Evolutionary conservation across 2,113 vertebrate genomes (phyloP), one percentile per base, ranked within the genome.

Genomic region (Pseudolaguvia tuberculata): DNA sequence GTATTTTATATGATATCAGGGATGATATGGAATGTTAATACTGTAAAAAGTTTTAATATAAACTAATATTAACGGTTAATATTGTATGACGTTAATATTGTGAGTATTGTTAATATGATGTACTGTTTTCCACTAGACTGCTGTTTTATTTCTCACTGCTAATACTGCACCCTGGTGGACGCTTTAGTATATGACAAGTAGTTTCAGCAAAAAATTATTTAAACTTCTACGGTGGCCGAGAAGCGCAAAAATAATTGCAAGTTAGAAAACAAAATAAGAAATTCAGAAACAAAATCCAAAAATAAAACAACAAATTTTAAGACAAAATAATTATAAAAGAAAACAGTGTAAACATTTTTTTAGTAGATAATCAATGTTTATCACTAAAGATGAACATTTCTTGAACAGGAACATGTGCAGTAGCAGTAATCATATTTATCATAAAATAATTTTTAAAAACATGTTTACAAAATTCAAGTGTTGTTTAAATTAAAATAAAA

Each of bases 101-200:
- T 31, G 25, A 17, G 31, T 2, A 0, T 3, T 70, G 11, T 70
- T 52, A 39, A 39, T 5, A 25, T 55, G 25, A 35, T 18, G 15
- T 42, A 12, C 7, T 17, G 14, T n/a, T 14, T 14, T 39, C 59
- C 4, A 63, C 35, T 62, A 47, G 15, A 25, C 21, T 70, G 51
- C 29, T 53, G n/a, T 47, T 25, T 42, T 15, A 31, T 53, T 23
- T 13, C 63, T 11, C 20, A 17, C 10, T 10, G 75, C 45, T 29
- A 62, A 62, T 70, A 77, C 9, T 35, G 1, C 75, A 67, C 57
- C 8, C 75, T 77, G 29, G 47, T 77, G 67, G 75, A 70, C 56
- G 61, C 7, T 62, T 21, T 5, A 18, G 17, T 23, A 29, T 17
- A 63, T 14, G 12, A 18, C 61, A 65, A 29, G 10, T 42, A 35